These are phyloP conservation scores for Sinocyclocheilus maitianheensis DNA, from an alignment of 2,113 vertebrate genomes.

Conservation along the genomic window DNA sequence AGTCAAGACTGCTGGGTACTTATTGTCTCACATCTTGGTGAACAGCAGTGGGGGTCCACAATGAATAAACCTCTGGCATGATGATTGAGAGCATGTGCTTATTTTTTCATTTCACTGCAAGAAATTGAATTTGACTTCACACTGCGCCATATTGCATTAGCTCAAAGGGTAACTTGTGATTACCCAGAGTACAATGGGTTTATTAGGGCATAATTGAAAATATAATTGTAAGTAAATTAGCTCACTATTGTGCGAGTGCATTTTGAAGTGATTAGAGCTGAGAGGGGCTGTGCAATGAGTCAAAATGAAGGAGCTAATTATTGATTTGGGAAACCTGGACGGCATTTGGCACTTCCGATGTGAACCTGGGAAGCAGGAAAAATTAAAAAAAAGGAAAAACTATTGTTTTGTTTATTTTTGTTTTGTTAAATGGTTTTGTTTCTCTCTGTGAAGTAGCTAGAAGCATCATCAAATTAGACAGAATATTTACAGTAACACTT, in stretches of 20 bases:
- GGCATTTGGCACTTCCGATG: slow-evolving; percentile 9
- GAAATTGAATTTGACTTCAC: slow-evolving; percentile 65
- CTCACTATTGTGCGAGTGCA: slow-evolving; percentile 56
- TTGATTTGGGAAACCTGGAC: slow-evolving; percentile 39
- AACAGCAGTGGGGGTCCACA: slow-evolving; percentile 36
- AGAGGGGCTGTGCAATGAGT: slow-evolving; percentile 32
- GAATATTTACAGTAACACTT: neutral
- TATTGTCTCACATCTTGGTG: slow-evolving; percentile 40
- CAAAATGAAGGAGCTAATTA: slow-evolving; percentile 39
- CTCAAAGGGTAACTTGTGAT: slow-evolving; percentile 63
- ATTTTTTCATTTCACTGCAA: slow-evolving; percentile 59
- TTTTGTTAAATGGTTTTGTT: neutral
- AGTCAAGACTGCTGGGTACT: slow-evolving; percentile 38
- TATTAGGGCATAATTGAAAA: slow-evolving; percentile 69
- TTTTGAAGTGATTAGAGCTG: slow-evolving; percentile 46
- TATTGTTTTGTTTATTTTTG: neutral
- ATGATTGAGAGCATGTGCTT: slow-evolving; percentile 52
- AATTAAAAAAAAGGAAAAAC: neutral
- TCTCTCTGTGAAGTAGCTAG: neutral
- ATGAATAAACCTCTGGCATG: slow-evolving; percentile 48
- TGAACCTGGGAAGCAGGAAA: slow-evolving; percentile 10
- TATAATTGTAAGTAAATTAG: slow-evolving; percentile 70
- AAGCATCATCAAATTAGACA: neutral
- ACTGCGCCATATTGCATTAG: slow-evolving; percentile 61
- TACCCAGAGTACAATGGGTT: slow-evolving; percentile 62